Conservation (phyloP, 2,113 vertebrate species). For the Spermophilus dauricus region DNA sequence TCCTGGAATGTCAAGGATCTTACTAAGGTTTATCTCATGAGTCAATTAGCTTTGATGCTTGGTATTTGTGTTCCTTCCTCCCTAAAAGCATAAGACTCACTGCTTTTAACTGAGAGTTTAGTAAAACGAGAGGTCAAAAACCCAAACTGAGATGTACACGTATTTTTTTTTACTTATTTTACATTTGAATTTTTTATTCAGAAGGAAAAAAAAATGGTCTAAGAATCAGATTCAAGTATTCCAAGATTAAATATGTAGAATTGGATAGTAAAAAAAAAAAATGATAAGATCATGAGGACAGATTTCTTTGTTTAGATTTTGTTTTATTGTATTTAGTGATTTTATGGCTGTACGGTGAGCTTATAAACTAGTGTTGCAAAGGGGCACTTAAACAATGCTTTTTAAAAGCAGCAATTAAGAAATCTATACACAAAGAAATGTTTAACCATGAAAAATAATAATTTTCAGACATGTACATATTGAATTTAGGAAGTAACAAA, state of each 20-base stretch:
- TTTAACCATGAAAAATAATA: constrained; percentile 30
- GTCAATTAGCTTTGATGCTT: constrained; percentile 20
- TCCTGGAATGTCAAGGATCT: constrained; percentile 56
- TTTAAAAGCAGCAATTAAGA: constrained; percentile 59
- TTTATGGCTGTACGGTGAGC: constrained; percentile 52
- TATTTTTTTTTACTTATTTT: background rate
- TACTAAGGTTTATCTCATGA: constrained; percentile 47
- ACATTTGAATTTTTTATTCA: background rate
- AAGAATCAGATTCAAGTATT: constrained; percentile 42
- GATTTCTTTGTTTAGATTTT: constrained; percentile 51
- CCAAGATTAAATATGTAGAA: background rate
- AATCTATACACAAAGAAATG: constrained; percentile 52
- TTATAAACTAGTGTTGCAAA: constrained; percentile 3
- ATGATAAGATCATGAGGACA: constrained; percentile 32
- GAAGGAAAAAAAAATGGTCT: background rate
- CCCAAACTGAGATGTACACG: background rate
- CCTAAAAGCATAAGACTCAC: background rate
- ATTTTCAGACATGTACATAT: constrained; percentile 27
- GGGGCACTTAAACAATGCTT: background rate
- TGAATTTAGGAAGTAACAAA: constrained; percentile 55
- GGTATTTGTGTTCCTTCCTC: constrained; percentile 35
- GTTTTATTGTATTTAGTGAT: constrained; percentile 65
- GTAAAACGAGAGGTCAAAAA: background rate
- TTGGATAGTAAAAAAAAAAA: constrained; percentile 64
- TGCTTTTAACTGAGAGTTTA: constrained; percentile 49